Base-by-base conservation (phyloP, 2,888 invertebrate genomes). In the Dryadula phaetusa region DNA sequence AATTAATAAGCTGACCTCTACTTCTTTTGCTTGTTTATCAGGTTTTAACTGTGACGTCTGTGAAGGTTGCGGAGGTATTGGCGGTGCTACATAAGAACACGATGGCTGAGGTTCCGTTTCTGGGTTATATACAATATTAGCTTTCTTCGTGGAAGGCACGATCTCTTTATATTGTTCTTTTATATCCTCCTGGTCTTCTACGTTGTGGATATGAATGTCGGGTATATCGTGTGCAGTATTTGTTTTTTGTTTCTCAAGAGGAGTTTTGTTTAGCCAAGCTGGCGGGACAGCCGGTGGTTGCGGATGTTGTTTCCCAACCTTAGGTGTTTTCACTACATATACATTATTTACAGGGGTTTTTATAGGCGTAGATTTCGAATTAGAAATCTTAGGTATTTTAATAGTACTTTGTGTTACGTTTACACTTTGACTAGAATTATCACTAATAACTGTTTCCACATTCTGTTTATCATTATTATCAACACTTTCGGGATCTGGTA, bases 261-360 rank as follows among this genome's bases (percentile, higher is more conserved):
- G 74, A 52, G 83, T 64, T 70, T 75, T 75, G 8, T 71, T 79
- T 69, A 92, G 75, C 92, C 92, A 92, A 64, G 92, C 83, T 32
- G 88, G 72, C 8, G 92, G 92, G 42, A 92, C 92, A 10, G 87
- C 88, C 47, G 92, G 92, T 32, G 90, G 91, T 66, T 82, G 83
- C 37, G 87, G 85, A 56, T 83, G 82, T 37, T 81, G 80, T 66
- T 78, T 76, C 62, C 75, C 66, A 69, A 75, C 71, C 71, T 80
- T 81, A 53, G 79, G 70, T 16, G 69, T 67, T 70, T 72, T 74
- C 56, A 62, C 65, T 67, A 75, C 75, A 70, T 77, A 74, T 69
- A 75, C 78, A 74, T 72, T 67, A 69, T 68, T 73, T 73, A 70
- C 69, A 64, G 62, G 65, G 61, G 78, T 73, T 68, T 71, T 42